Percentiles rank a stretch among this genome's conserved stretches.
phyloP scores from a whole-genome alignment of 2,797 vertebrate species.

The Anas bahamensis region DNA sequence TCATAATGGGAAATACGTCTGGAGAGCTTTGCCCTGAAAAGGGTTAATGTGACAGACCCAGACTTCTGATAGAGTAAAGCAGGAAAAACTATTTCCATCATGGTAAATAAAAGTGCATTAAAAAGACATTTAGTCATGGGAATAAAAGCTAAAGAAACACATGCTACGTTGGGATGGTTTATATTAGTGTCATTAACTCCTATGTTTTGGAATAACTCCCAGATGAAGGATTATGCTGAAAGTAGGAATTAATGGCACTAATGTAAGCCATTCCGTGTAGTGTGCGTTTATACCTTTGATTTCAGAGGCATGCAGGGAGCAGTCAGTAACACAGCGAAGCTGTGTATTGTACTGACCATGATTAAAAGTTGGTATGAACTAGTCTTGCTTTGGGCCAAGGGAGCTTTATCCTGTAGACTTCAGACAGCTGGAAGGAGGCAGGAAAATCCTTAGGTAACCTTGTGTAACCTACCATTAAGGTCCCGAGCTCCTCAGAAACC shows the following conservation, averaged over 20 bases:
- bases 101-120: conserved; percentile 74
- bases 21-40: conserved; percentile 1
- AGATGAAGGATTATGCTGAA: conserved; percentile 80
- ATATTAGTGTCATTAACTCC: conserved; percentile 78
- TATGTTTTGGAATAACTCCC: conserved; percentile 81
- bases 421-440: conserved; percentile 11
- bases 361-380: not conserved
- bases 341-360: not conserved
- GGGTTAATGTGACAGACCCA: conserved; percentile 55
- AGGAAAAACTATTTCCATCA: conserved; percentile 66
- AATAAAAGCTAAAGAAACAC: conserved; percentile 78
- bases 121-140: conserved; percentile 79
- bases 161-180: conserved; percentile 75
- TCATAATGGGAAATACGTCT: not conserved
- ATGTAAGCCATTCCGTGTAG: conserved; percentile 72
- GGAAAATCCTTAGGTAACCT: conserved; percentile 25
- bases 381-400: conserved; percentile 14
- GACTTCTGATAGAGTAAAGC: conserved; percentile 44
- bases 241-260: conserved; percentile 79
- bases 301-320: conserved; percentile 46
- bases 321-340: conserved; percentile 7
- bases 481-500: not conserved
- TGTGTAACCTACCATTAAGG: not conserved
- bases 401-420: not conserved
- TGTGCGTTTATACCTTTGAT: conserved; percentile 44